Conservation (phyloP, 2,888 invertebrate genomes). For the Teleiodes luculella region DNA sequence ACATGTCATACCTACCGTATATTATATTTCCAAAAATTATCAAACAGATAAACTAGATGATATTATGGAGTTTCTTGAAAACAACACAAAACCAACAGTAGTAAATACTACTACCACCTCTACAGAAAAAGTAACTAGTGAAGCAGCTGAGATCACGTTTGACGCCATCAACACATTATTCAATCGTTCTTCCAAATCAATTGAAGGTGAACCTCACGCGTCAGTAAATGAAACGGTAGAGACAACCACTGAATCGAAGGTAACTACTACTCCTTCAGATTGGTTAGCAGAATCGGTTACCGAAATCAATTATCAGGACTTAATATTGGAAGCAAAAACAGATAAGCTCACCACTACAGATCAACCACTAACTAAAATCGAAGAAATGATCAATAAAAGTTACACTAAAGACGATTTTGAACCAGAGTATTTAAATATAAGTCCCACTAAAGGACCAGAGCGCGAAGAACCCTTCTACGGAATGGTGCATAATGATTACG, state of each 20-base stretch:
- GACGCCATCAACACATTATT: constrained; percentile 55
- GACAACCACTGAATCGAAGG: constrained; percentile 24
- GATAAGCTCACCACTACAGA: constrained; percentile 48
- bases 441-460: constrained; percentile 44
- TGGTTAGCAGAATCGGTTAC: constrained; percentile 62
- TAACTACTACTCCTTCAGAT: constrained; percentile 38
- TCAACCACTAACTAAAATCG: constrained; percentile 40
- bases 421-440: constrained; percentile 63
- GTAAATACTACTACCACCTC: constrained; percentile 15
- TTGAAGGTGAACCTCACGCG: constrained; percentile 34
- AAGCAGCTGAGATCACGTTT: constrained; percentile 54
- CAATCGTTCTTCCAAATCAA: constrained; percentile 63
- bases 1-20: constrained; percentile 31
- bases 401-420: constrained; percentile 59
- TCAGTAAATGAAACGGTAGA: constrained; percentile 15
- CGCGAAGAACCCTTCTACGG: constrained; percentile 53
- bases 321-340: constrained; percentile 40
- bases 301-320: constrained; percentile 52
- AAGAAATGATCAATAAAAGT: constrained; percentile 48
- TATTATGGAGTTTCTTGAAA: constrained; percentile 14
- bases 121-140: constrained; percentile 36
- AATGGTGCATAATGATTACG: constrained; percentile 54
- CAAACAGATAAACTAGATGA: constrained; percentile 15
- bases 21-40: constrained; percentile 38
- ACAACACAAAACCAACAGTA: background rate